A percentile compares a stretch with the other conserved stretches of the same genome.
These are phyloP conservation scores for Hydractinia symbiolongicarpus DNA, from an alignment of 30 jellyfish, hydroid and myxozoan species.

Conservation along the genomic window DNA sequence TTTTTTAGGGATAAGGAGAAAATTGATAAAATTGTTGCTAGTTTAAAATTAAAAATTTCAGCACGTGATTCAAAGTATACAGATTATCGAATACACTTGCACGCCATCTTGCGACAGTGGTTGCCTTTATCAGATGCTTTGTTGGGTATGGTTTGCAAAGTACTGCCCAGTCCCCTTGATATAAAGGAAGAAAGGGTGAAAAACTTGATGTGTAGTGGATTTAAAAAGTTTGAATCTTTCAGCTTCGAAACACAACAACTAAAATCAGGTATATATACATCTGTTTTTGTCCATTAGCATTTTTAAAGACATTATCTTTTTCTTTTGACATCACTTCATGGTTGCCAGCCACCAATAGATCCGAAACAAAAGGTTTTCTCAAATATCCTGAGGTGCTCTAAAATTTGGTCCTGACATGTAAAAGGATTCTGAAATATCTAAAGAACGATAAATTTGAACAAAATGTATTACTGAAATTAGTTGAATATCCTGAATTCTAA, in stretches of 20 bases:
- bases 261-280: constrained; percentile 47
- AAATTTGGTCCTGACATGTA: too few relatives aligned
- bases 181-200: constrained; percentile 66
- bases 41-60: constrained; percentile 73
- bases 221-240: constrained; percentile 56
- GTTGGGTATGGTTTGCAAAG: constrained; percentile 63
- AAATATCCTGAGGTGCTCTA: too few relatives aligned
- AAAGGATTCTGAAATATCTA: too few relatives aligned
- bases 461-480: too few relatives aligned
- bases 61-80: constrained; percentile 66
- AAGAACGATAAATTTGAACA: too few relatives aligned
- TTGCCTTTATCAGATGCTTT: constrained; percentile 88
- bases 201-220: constrained; percentile 76
- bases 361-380: too few relatives aligned
- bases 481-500: too few relatives aligned
- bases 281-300: not conserved
- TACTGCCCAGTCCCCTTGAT: constrained; percentile 87
- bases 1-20: constrained; percentile 71
- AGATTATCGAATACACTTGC: constrained; percentile 58
- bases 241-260: constrained; percentile 64
- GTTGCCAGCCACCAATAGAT: not conserved
- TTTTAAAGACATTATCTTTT: not conserved
- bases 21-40: constrained; percentile 55
- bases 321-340: not conserved
- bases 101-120: constrained; percentile 95